Base-by-base conservation (phyloP, 2,113 vertebrate genomes). In the Sarotherodon lohbergeri region DNA sequence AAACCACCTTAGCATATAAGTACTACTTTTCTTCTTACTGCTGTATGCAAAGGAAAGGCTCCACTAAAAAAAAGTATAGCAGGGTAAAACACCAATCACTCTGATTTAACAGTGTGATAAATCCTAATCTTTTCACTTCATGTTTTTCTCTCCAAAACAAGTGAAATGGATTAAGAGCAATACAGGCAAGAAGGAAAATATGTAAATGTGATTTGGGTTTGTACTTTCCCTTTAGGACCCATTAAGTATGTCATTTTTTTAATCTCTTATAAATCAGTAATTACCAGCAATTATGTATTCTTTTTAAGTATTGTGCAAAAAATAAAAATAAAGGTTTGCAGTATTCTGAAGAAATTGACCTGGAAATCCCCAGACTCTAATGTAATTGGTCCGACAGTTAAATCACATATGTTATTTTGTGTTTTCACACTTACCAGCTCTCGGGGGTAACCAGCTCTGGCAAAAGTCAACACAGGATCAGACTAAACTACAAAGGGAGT, bases 1-100 rank as follows among this genome's bases (percentile, higher is more conserved):
- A 93, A 92, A 93, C 94, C 94, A 90, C 91, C 79, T 89, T 76
- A 80, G 85, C n/a, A 16, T 34, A 89, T 82, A 89, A 93, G 86
- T 86, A 43, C 80, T 81, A 76, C 80, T 80, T 88, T 54, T 66
- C 85, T 88, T 55, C 32, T 80, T 43, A 68, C 73, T 78, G 61
- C 80, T 87, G 83, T 22, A 82, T 19, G 41, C 6, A 86, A 82
- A 46, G 63, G 83, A 80, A 50, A 66, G 27, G 3, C 27, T 81
- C 3, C 59, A 57, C 16, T 32, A 10, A 46, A 55, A 27, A 81
- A 34, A 59, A 82, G 79, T 32, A 27, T n/a, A 78, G 41, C 46
- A 43, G 11, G 17, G 29, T 55, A 81, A 59, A 39, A 59, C 39
- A 73, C 68, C 32, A 32, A 63, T 68, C 48, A 50, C 16, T 76